Base-by-base conservation (phyloP, 2,888 invertebrate genomes). In the Cremastinae sp. region DNA sequence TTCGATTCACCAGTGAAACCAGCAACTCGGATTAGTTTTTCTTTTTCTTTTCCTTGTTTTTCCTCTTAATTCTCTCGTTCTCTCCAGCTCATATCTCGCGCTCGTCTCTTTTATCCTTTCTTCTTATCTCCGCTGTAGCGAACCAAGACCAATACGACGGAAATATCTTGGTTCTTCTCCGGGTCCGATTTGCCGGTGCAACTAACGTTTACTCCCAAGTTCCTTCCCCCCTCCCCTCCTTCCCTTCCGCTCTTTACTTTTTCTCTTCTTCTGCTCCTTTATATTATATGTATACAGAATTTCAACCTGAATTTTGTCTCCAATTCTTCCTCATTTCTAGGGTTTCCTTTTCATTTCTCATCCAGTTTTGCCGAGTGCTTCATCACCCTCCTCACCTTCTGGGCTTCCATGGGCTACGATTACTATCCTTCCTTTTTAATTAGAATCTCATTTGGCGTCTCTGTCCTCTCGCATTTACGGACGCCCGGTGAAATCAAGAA, bases 361-460 rank as follows among this genome's bases (percentile, higher is more conserved):
- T 65, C 14, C 61, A 28, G 56, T 53, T 55, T 49, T 14, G 47
- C 35, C 56, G 41, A 68, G 18, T 22, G 35, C 5, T 18, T 8
- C 28, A 56, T 16, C 51, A 1, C 28, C 37, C 41, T 49, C 47
- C 64, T 59, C 18, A 14, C 45, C 53, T 51, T 20, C 39, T 59
- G 69, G 58, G 47, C 58, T 37, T 56, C 49, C 28, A 72, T 65
- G 37, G 43, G 47, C 39, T 61, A 56, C 41, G 53, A 22, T 58
- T 62, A 20, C 49, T 74, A 75, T 56, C 59, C 53, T 78, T 64
- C 37, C 35, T 76, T 82, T 81, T 79, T 80, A 84, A 84, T 84
- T 84, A 81, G 79, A 80, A 82, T 79, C 78, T 78, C 79, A 79
- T 81, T 78, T 76, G 65, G 59, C 68, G 58, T 43, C 56, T 35